Evolutionary conservation across 2,888 invertebrate genomes (phyloP), one percentile per base, ranked within the genome.

Genomic region (Entomobrya multifasciata): DNA sequence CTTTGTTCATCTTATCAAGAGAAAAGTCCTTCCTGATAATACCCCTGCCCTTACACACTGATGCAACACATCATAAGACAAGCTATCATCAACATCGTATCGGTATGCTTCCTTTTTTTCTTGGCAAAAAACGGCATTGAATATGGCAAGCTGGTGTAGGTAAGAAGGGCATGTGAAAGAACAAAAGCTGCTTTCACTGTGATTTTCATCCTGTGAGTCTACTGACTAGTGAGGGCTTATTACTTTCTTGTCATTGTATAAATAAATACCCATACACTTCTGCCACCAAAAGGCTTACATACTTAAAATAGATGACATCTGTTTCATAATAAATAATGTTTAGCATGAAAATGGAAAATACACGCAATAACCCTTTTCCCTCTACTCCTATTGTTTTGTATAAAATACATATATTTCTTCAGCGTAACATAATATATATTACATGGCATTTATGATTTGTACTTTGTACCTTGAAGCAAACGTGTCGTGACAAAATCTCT

Each of bases 301-400:
- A 49, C 49, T 20, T 70, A 20, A 70, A 47, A 70, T 47, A 22
- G 41, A 44, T 47, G 67, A 70, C 47, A 70, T 70, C 67, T 47
- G 44, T 70, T 70, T 47, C 47, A 44, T 70, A 47, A 70, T 70
- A 70, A 70, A 70, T 74, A 17, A 74, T 52, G 22, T 52, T 49
- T 52, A 27, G n/a, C 4, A 27, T 22, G n/a, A 41, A 15, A 70
- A 70, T 36, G 36, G 8, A 4, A 36, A 36, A 36, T 36, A 8
- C 8, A 36, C 8, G 36, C 8, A 36, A 8, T 36, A 36, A 36
- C 36, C 36, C 36, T 36, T 36, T 36, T 8, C 36, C 36, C 36
- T 6, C 36, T 36, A 36, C 36, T 36, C 36, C 4, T 36, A 36
- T 36, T 36, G 36, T 36, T 36, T 8, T 36, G 8, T 36, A 36